A percentile compares a stretch with the other conserved stretches of the same genome.
Evolutionary conservation across 2,113 vertebrate genomes (phyloP).

Genomic region (Anolis sagrei): DNA sequence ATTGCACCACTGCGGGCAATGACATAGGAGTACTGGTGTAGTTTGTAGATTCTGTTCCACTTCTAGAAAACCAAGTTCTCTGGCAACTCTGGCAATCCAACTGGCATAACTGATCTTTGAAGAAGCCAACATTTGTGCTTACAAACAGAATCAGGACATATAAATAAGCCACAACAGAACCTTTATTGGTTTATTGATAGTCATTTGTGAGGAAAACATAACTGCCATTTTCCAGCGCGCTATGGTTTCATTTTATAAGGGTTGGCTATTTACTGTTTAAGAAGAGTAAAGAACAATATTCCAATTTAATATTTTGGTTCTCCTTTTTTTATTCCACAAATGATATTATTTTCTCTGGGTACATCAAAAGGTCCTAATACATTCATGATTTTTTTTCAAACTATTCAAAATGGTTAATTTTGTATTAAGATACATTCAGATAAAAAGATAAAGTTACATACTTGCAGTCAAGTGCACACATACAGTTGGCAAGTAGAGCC

Average conservation of each 20-base stretch:
- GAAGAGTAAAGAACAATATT: slow-evolving; percentile 60
- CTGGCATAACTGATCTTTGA: background rate
- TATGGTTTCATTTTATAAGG: slow-evolving; percentile 63
- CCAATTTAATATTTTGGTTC: slow-evolving; percentile 36
- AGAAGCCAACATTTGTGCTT: background rate
- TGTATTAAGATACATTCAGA: slow-evolving; percentile 87
- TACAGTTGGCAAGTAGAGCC: slow-evolving; percentile 64
- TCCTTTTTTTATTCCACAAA: slow-evolving; percentile 49
- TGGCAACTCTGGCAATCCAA: background rate
- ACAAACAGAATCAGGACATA: slow-evolving; percentile 11
- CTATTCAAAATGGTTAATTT: slow-evolving; percentile 59
- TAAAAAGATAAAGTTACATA: slow-evolving; percentile 74
- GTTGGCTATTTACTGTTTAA: slow-evolving; percentile 56
- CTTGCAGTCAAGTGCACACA: slow-evolving; percentile 71
- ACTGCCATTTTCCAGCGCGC: slow-evolving; percentile 54
- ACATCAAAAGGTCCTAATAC: slow-evolving; percentile 63
- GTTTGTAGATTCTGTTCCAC: background rate
- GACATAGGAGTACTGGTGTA: background rate
- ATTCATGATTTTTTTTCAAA: slow-evolving; percentile 22
- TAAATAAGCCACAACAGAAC: slow-evolving; percentile 37
- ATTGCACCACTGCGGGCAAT: too few species aligned
- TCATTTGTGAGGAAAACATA: slow-evolving; percentile 66
- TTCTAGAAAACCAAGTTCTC: background rate
- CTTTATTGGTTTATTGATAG: slow-evolving; percentile 74
- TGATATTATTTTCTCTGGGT: slow-evolving; percentile 60